Base-by-base conservation (phyloP, 2,888 invertebrate genomes). In the Hirtodrosophila alboralis region DNA sequence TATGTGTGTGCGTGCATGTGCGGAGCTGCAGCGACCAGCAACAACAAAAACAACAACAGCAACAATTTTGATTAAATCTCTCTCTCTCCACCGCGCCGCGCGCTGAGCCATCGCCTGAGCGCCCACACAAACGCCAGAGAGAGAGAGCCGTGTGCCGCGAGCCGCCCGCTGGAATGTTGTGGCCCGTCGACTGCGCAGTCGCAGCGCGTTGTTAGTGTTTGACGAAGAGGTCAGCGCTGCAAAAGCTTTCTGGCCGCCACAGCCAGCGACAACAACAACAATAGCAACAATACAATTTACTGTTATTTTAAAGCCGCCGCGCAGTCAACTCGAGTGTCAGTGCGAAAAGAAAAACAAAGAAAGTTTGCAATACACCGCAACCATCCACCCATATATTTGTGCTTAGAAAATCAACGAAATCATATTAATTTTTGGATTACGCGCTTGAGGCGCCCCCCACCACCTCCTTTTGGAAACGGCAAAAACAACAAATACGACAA, bases 141-240 rank as follows among this genome's bases (percentile, higher is more conserved):
- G 57, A 54, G 69, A 68, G 75, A 74, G 74, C 66, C 53, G 43
- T 43, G 38, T 44, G 51, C 44, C 63, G 63, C 54, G 48, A 43
- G 45, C 51, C 31, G 51, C 44, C 30, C 48, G 58, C 38, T 72
- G 86, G 86, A 80, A 86, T 80, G 84, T 49, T 80, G 84, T 49
- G 86, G 80, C 65, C 53, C 47, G 75, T 73, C 56, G 84, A 77
- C 77, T 84, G 76, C 76, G 76, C 84, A 75, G 81, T 73, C 81
- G 86, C 86, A 67, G 78, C 78, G 83, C 48, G 62, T 62, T 76
- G 59, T 66, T 75, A 69, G 70, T 70, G 62, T 70, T 74, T 68
- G 53, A 52, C 69, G 79, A 75, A 86, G 86, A 79, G 86, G 79
- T 79, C 79, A 86, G 59, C 75, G n/a, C n/a, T n/a, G n/a, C n/a